phyloP scores from a whole-genome alignment of 1,140 invertebrate species.

The Diabrotica undecimpunctata region DNA sequence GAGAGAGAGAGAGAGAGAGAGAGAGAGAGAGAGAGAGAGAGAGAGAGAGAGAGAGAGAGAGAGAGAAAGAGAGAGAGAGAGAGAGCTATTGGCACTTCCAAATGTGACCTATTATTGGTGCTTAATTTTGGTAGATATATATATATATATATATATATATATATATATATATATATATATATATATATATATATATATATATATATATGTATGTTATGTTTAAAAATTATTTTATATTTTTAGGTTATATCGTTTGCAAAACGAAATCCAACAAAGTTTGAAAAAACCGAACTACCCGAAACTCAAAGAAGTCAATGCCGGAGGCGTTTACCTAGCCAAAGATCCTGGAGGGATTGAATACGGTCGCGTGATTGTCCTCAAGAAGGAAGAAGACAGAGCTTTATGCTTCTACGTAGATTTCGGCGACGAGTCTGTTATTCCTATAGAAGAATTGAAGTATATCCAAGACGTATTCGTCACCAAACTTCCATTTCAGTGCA shows the following conservation, averaged over 20 bases:
- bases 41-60: no score
- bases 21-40: no score
- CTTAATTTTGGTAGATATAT: no score
- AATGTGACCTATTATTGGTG: no score
- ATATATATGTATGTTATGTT: neutral
- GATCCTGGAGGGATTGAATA: conserved; percentile 26
- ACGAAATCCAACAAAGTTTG: conserved; percentile 30
- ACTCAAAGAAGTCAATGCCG: conserved; percentile 19
- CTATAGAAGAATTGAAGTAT: conserved; percentile 24
- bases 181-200: no score
- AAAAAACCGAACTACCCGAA: conserved; percentile 29
- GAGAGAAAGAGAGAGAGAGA: no score
- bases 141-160: no score
- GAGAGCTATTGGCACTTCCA: no score
- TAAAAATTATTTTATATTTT: conserved; percentile 14
- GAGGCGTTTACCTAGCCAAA: conserved; percentile 31
- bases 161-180: no score
- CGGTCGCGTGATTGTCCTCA: conserved; percentile 22
- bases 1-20: no score
- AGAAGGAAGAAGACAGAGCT: conserved; percentile 21
- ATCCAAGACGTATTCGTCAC: conserved; percentile 26
- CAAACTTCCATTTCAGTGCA: conserved; percentile 37
- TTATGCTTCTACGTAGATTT: conserved; percentile 34
- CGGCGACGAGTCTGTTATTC: conserved; percentile 27
- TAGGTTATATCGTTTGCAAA: conserved; percentile 33